These are phyloP conservation scores for Pomacea canaliculata DNA, from an alignment of 2,888 invertebrate species.

Conservation along the genomic window DNA sequence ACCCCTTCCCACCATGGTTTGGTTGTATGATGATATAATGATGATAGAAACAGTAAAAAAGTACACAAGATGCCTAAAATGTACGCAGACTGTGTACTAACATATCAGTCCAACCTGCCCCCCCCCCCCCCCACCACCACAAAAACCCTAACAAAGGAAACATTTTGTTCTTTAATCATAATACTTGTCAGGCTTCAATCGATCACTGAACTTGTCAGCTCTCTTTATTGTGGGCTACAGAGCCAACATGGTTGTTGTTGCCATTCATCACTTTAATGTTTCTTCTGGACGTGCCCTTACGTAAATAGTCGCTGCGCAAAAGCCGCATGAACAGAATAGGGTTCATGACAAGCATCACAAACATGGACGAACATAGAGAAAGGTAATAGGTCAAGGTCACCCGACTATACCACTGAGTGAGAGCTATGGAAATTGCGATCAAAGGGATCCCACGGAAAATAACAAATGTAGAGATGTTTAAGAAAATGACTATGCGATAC, in stretches of 20 bases:
- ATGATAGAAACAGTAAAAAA: no score
- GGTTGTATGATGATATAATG: no score
- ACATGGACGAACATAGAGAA: slow-evolving; percentile 49
- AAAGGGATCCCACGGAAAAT: slow-evolving; percentile 56
- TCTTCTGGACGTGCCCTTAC: slow-evolving; percentile 17
- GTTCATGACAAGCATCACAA: slow-evolving; percentile 63
- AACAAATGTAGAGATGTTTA: slow-evolving; percentile 64
- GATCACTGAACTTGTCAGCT: background rate
- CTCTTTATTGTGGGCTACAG: background rate
- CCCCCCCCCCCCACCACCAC: no score
- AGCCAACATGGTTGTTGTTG: slow-evolving; percentile 10
- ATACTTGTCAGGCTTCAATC: slow-evolving; percentile 3
- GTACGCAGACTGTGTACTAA: no score
- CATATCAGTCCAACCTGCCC: no score
- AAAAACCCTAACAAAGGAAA: no score
- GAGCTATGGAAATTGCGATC: slow-evolving; percentile 50
- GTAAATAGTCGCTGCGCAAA: slow-evolving; percentile 63
- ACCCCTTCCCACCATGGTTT: no score
- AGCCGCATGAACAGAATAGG: slow-evolving; percentile 65
- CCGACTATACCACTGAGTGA: slow-evolving; percentile 46
- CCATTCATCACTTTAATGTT: background rate
- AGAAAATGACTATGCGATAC: slow-evolving; percentile 53
- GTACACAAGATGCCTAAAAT: no score
- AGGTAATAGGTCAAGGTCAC: slow-evolving; percentile 52
- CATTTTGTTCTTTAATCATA: background rate